Conservation (phyloP, 2,797 vertebrate species). For the Scolopax rusticola region DNA sequence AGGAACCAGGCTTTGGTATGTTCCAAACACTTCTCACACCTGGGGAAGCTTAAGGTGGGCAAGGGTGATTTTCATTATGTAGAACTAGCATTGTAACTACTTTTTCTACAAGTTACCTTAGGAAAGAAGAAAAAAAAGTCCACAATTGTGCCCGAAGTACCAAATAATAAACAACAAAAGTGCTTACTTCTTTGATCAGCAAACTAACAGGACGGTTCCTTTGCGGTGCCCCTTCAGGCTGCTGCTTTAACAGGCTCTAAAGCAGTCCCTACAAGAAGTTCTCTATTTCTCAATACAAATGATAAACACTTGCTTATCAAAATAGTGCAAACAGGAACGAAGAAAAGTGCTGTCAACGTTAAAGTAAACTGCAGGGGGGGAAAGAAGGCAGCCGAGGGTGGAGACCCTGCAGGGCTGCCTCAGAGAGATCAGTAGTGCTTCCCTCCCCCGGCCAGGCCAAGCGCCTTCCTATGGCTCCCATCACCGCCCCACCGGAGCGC, state of each 20-base stretch:
- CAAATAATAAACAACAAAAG: slow-evolving; percentile 25
- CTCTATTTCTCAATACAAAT: background rate
- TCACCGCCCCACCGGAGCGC: background rate
- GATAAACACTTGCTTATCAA: slow-evolving; percentile 29
- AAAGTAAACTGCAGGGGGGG: slow-evolving; percentile 32
- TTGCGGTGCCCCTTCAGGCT: background rate
- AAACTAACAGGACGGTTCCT: background rate
- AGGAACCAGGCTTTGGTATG: background rate
- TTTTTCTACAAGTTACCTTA: background rate
- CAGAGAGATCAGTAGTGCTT: slow-evolving; percentile 60
- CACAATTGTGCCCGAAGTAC: slow-evolving; percentile 33
- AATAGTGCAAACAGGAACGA: slow-evolving; percentile 67
- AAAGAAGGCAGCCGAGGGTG: background rate
- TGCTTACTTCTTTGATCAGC: slow-evolving; percentile 14
- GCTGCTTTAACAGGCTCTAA: background rate
- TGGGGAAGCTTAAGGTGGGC: background rate
- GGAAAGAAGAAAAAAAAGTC: background rate
- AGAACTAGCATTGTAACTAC: background rate
- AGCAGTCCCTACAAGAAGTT: background rate
- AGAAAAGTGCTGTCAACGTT: slow-evolving; percentile 39
- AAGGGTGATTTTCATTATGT: background rate
- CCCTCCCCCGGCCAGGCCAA: background rate
- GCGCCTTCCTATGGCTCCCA: background rate
- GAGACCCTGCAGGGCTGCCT: background rate
- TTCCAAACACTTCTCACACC: background rate